Evolutionary conservation across 1,140 invertebrate genomes (phyloP).

Genomic region (Anastatus disparis): DNA sequence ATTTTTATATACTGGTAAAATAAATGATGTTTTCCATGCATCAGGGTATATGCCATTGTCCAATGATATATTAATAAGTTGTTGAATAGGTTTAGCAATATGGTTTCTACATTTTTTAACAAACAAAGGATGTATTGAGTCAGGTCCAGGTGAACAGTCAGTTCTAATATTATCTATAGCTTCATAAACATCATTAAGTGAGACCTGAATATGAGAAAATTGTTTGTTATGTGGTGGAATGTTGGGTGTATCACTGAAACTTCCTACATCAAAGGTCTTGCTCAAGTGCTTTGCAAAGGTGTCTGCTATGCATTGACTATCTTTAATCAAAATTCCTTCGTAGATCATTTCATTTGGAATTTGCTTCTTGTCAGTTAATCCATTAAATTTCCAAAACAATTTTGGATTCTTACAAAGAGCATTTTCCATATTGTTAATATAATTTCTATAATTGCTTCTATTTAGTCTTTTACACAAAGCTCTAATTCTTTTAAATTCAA

Average conservation of each 20-base stretch:
- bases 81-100: neutral
- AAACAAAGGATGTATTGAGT: neutral
- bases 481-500: neutral
- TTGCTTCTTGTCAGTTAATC: neutral
- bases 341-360: too few species aligned
- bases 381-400: neutral
- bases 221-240: too few species aligned
- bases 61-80: conserved; percentile 26
- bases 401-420: neutral
- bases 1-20: conserved; percentile 43
- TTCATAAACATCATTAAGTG: neutral
- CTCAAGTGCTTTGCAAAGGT: neutral
- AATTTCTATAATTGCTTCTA: neutral
- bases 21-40: conserved; percentile 30
- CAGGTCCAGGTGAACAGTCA: neutral
- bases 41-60: conserved; percentile 13
- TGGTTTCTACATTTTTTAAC: neutral
- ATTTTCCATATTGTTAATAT: neutral
- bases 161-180: neutral
- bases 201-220: too few species aligned
- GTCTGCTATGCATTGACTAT: too few species aligned
- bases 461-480: neutral
- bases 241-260: too few species aligned
- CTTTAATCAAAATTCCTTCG: too few species aligned
- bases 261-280: too few species aligned